These are phyloP conservation scores for Berghia stephanieae DNA, from an alignment of 1,140 invertebrate genomes.

Conservation along the genomic window DNA sequence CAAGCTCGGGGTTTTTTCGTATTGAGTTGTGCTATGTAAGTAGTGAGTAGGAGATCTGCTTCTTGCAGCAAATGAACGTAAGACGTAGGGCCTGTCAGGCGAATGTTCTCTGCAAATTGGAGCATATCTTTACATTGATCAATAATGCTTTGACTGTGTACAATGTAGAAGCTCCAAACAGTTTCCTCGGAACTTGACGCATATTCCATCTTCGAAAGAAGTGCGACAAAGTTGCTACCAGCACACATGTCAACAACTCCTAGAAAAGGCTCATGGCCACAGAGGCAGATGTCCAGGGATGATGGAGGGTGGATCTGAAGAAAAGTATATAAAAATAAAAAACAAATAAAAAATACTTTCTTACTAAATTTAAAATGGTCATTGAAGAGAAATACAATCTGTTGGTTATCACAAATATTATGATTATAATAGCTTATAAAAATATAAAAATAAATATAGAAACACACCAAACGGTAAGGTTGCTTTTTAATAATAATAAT, in stretches of 20 bases:
- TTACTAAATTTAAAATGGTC: too few species aligned
- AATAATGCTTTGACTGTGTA: constrained; percentile 72
- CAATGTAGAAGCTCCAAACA: constrained; percentile 75
- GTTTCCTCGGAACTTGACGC: constrained; percentile 40
- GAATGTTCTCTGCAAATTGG: constrained; percentile 73
- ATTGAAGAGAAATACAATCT: too few species aligned
- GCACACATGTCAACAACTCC: constrained; percentile 76
- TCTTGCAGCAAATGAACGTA: constrained; percentile 76
- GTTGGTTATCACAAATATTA: too few species aligned
- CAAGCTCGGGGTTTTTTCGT: constrained; percentile 56
- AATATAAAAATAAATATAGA: too few species aligned
- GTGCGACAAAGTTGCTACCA: constrained; percentile 73
- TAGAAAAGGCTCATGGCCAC: constrained; percentile 78
- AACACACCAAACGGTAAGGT: too few species aligned
- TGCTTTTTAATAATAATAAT: too few species aligned
- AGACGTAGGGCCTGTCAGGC: constrained; percentile 71
- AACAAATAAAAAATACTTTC: too few species aligned
- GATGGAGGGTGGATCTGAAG: constrained; percentile 71
- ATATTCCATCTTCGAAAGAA: constrained; percentile 60
- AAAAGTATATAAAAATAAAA: constrained; percentile 33
- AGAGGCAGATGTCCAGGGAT: constrained; percentile 76
- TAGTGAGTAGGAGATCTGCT: constrained; percentile 74
- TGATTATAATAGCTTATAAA: too few species aligned
- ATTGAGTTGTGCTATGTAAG: constrained; percentile 51
- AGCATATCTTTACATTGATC: constrained; percentile 72